Evolutionary conservation across 2,888 invertebrate genomes (phyloP).

Genomic region (Xanthorhoe spadicearia): DNA sequence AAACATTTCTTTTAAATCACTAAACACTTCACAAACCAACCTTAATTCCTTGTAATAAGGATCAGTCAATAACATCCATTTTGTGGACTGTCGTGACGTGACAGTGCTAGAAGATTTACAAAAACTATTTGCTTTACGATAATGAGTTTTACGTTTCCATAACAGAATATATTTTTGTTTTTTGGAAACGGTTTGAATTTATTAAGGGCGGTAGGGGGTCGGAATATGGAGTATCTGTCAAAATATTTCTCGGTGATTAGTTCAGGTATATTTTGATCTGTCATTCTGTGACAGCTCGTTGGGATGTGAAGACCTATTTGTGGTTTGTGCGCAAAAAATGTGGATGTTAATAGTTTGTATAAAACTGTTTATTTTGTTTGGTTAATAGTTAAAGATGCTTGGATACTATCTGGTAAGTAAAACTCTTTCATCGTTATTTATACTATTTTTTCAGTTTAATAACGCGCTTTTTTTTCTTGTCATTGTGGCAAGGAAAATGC

Average conservation of each 20-base stretch:
- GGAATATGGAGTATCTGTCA: conserved; percentile 72
- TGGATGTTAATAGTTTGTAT: too few species aligned
- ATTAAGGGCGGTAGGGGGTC: conserved; percentile 67
- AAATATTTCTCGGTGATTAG: conserved; percentile 70
- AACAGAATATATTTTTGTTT: background rate
- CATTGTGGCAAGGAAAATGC: too few species aligned
- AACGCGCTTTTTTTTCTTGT: too few species aligned
- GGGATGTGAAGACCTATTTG: conserved; percentile 57
- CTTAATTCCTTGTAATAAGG: conserved; percentile 40
- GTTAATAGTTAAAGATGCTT: background rate
- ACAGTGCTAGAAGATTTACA: conserved; percentile 25
- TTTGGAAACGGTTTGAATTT: conserved; percentile 41
- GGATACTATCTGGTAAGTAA: background rate
- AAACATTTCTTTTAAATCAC: conserved; percentile 68
- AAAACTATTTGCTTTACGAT: conserved; percentile 26
- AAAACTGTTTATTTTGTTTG: conserved; percentile 9
- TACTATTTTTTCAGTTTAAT: too few species aligned
- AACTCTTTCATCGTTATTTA: too few species aligned
- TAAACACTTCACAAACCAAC: conserved; percentile 55
- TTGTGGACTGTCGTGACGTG: conserved; percentile 35
- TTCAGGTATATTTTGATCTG: conserved; percentile 63
- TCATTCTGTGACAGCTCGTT: conserved; percentile 62
- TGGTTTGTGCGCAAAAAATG: conserved; percentile 36
- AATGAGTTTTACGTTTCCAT: conserved; percentile 27
- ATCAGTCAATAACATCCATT: conserved; percentile 40